Base-by-base conservation (phyloP, 2,797 vertebrate genomes). In the Brachyrhaphis roseni region DNA sequence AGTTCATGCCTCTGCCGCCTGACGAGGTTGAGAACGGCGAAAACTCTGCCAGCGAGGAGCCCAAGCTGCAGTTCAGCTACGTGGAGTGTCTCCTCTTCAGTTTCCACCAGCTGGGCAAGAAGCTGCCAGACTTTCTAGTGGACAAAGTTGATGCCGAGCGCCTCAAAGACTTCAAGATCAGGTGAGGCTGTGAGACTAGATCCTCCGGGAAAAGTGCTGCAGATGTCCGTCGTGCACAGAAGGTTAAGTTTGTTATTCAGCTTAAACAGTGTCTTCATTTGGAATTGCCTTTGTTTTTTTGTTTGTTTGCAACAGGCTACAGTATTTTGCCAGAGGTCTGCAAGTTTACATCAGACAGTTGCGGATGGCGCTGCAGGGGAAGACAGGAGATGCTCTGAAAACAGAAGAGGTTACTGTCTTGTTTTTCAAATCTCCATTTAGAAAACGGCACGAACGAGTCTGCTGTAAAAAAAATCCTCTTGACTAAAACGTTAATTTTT, bases 141-240 rank as follows among this genome's bases (percentile, higher is more conserved):
- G 97, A 97, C 85, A 99, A 99, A 93, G 95, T 99, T 89, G 97
- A 98, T 28, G 97, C 97, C 2, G 98, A 99, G 86, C 97, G 95
- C 64, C 94, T 99, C 83, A 99, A 99, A 94, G 98, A 99, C 91
- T 99, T 99, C 84, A 99, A 99, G 95, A 99, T 99, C 93, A 97
- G 97, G 98, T 98, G 82, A 78, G 84, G 2, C 4, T 45, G 15
- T 2, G 34, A 49, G 41, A 20, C 11, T 68, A 4, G 15, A 64
- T 34, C 10, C 55, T n/a, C 10, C 31, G 2, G 5, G 31, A 70
- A 43, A 70, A 43, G 41, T 45, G 36, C 28, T 59, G 57, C 55
- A 13, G 53, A n/a, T 13, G n/a, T 34, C 20, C 8, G 28, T 31
- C 31, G 18, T 49, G 4, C 8, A 23, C 45, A 72, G 45, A 72